phyloP scores from a whole-genome alignment of 2,113 vertebrate genomes.

The Pomatorhinus ruficollis region DNA sequence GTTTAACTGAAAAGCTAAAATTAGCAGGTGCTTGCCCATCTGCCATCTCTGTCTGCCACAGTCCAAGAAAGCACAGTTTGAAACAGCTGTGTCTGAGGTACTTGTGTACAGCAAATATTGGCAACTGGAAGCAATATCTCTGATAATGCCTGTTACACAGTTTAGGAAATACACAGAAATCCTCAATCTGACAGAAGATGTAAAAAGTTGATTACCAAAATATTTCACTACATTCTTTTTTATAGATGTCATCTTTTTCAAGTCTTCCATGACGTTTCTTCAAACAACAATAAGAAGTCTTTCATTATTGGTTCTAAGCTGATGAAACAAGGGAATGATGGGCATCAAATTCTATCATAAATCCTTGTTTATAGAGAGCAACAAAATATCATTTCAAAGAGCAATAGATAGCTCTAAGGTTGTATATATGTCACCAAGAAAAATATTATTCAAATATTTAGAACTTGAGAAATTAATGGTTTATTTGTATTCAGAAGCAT shows the following conservation, averaged over 20 bases:
- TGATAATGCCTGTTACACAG: neutral
- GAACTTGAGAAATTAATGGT: neutral
- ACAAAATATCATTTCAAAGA: neutral
- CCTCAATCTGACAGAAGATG: neutral
- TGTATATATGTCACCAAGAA: neutral
- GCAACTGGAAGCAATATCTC: neutral
- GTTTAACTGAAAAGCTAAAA: neutral
- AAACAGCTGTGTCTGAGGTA: neutral
- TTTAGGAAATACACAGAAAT: neutral
- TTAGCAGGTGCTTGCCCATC: constrained; percentile 3
- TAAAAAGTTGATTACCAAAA: neutral
- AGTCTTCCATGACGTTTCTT: neutral
- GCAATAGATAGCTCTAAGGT: neutral
- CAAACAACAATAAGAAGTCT: neutral
- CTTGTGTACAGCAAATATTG: neutral
- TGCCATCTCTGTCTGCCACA: neutral
- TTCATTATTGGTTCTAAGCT: neutral
- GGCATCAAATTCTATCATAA: neutral
- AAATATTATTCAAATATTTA: neutral
- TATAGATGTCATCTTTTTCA: neutral
- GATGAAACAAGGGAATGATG: neutral
- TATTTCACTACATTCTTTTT: neutral
- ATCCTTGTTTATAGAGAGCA: neutral
- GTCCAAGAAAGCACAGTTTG: neutral
- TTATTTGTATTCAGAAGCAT: neutral